Conservation (phyloP, 2,888 invertebrate species). For the Plemyria rubiginata region DNA sequence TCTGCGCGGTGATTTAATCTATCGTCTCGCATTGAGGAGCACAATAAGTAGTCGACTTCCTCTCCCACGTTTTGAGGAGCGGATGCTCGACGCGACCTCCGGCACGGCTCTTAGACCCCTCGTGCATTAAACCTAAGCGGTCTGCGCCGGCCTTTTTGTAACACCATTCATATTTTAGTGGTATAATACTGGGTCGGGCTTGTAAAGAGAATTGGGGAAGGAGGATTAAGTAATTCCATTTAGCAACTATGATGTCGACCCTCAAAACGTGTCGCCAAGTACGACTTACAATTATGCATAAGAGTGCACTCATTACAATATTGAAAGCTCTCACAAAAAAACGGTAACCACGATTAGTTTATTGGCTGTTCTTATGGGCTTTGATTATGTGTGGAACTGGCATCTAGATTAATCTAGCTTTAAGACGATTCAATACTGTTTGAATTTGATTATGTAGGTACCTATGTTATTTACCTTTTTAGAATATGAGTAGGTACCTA, state of each 20-base stretch:
- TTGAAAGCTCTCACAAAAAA: neutral
- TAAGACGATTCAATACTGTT: too few relatives aligned
- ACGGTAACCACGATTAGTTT: too few relatives aligned
- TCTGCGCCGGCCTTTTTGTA: slow-evolving; percentile 31
- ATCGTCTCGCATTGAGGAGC: slow-evolving; percentile 82
- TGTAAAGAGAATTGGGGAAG: slow-evolving; percentile 18
- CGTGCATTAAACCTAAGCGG: slow-evolving; percentile 51
- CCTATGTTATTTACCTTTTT: too few relatives aligned
- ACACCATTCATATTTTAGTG: slow-evolving; percentile 28
- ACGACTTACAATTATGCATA: neutral
- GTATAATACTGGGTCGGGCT: slow-evolving; percentile 19
- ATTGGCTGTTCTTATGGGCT: too few relatives aligned
- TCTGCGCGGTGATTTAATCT: slow-evolving; percentile 56
- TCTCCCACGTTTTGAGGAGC: slow-evolving; percentile 80
- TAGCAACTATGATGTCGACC: neutral
- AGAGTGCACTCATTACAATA: neutral
- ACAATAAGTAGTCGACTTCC: slow-evolving; percentile 82
- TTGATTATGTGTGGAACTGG: too few relatives aligned
- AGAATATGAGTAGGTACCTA: too few relatives aligned
- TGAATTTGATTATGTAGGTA: too few relatives aligned
- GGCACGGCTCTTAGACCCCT: slow-evolving; percentile 60
- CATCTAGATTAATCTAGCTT: too few relatives aligned
- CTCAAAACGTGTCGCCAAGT: neutral
- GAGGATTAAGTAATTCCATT: neutral
- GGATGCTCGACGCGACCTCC: slow-evolving; percentile 78